phyloP scores from a whole-genome alignment of 2,113 vertebrate species.

The Callithrix jacchus region DNA sequence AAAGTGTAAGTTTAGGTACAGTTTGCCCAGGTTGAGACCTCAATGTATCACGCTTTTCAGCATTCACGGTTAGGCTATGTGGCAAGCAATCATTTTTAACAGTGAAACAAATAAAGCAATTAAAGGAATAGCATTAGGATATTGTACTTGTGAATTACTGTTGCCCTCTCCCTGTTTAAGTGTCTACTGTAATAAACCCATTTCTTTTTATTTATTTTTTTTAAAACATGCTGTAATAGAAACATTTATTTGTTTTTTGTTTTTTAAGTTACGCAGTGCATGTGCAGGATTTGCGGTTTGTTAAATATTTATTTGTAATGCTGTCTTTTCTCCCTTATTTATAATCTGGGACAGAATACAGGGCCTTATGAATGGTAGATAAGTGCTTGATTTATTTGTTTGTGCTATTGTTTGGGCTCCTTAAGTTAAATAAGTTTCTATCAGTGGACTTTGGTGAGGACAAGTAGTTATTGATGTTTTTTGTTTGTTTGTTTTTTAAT shows the following conservation, averaged over 20 bases:
- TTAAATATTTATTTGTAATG: conserved; percentile 11
- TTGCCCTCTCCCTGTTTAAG: conserved; percentile 47
- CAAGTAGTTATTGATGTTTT: background rate
- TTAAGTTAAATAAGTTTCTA: conserved; percentile 46
- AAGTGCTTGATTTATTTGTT: conserved; percentile 32
- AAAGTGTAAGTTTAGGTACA: conserved; percentile 91
- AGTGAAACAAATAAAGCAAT: conserved; percentile 81
- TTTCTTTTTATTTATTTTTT: conserved; percentile 64
- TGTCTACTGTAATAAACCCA: background rate
- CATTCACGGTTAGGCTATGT: conserved; percentile 69
- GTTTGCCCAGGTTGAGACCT: conserved; percentile 87
- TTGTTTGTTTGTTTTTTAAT: conserved; percentile 7
- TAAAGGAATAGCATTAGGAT: conserved; percentile 63
- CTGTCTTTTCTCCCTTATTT: conserved; percentile 21
- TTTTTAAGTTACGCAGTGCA: too few species aligned
- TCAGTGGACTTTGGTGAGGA: background rate
- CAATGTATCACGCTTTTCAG: conserved; percentile 82
- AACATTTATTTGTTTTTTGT: background rate
- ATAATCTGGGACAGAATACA: background rate
- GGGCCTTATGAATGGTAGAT: background rate
- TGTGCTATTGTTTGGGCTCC: background rate
- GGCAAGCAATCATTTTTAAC: conserved; percentile 64
- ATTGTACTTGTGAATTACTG: conserved; percentile 41
- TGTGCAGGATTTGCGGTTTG: too few species aligned
- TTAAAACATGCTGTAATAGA: background rate